Base-by-base conservation (phyloP, 2,888 invertebrate species). In the Heliothis peltigera region DNA sequence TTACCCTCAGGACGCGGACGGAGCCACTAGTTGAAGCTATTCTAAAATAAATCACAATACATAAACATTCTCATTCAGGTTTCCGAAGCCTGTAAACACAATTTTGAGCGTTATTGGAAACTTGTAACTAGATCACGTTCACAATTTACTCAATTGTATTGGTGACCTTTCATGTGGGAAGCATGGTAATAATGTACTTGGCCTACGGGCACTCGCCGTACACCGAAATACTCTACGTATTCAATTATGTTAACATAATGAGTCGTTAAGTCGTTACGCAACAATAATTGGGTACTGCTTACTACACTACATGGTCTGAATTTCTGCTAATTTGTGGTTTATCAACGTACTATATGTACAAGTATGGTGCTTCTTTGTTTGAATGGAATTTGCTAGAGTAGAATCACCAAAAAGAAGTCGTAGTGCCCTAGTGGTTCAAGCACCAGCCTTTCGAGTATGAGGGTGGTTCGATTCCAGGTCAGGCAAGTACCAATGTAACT, bases 121-220 rank as follows among this genome's bases (percentile, higher is more conserved):
- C 49, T 25, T 25, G 49, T 68, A 51, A 46, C 32, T 43, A 28
- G 57, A 60, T 68, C 54, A 55, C 54, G 60, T 60, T 55, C 15
- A 54, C 32, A 52, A 64, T 35, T 43, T 12, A 35, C 22, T 46
- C 35, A 59, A 75, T 70, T 59, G 54, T 46, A 21, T 68, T 28
- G 49, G 42, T 46, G 70, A 68, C 68, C 69, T 74, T 70, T 67
- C 8, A 35, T 42, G 49, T 67, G 58, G 44, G 44, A 42, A 19
- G 19, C 44, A 39, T 42, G 22, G 28, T 44, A 57, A 70, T 70
- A 49, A 58, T 54, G 17, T 57, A 28, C 21, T 43, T 42, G 18
- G 68, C 68, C 57, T 21, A 17, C n/a, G 60, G 70, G 46, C 42
- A 17, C 28, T 8, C n/a, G 22, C 10, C 2, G 19, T 19, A 6